A percentile compares a stretch with the other conserved stretches of the same genome.
Conservation (phyloP, 2,797 vertebrate species). For the Xerus rutilus region DNA sequence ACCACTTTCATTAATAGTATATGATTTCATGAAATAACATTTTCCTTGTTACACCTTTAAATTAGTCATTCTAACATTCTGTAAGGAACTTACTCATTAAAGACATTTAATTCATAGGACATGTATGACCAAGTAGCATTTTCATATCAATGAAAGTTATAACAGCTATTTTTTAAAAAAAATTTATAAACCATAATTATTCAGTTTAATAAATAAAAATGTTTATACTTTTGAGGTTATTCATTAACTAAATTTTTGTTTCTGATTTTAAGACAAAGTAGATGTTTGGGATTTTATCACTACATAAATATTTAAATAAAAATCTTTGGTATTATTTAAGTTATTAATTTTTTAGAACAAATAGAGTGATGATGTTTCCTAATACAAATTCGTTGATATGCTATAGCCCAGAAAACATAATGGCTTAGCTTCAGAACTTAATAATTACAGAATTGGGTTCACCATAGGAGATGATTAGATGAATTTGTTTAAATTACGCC, state of each 20-base stretch:
- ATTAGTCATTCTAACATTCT: background rate
- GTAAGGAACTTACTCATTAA: background rate
- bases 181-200: background rate
- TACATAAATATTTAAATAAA: slow-evolving; percentile 2
- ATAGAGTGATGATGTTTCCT: background rate
- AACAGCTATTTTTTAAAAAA: slow-evolving; percentile 8
- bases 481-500: slow-evolving; percentile 22
- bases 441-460: background rate
- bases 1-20: background rate
- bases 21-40: background rate
- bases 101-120: slow-evolving; percentile 10
- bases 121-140: background rate
- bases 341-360: slow-evolving; percentile 43
- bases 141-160: slow-evolving; percentile 7
- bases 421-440: slow-evolving; percentile 11
- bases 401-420: slow-evolving; percentile 23
- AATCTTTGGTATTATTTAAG: slow-evolving; percentile 16
- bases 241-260: slow-evolving; percentile 35
- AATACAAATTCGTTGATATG: background rate
- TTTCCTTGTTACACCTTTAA: background rate
- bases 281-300: slow-evolving; percentile 20
- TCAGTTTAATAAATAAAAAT: slow-evolving; percentile 11
- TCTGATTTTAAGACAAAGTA: slow-evolving; percentile 5
- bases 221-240: slow-evolving; percentile 11
- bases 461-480: background rate